Percentiles rank a stretch among this genome's conserved stretches.
phyloP scores from a whole-genome alignment of 2,113 vertebrate species.

The Dasyurus viverrinus region DNA sequence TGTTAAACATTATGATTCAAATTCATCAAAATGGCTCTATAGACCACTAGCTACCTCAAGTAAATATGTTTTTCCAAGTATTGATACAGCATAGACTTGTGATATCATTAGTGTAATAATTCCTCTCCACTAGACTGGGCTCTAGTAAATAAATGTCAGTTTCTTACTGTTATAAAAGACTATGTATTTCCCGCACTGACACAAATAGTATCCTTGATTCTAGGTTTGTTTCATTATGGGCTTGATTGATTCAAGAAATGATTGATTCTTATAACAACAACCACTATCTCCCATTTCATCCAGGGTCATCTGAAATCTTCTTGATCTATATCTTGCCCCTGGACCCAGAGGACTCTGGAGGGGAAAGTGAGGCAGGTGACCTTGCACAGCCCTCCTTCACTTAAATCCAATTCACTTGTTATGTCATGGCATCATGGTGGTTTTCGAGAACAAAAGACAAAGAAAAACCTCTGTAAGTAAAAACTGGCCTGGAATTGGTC shows the following conservation, averaged over 20 bases:
- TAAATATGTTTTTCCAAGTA: neutral
- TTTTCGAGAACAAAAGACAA: too few species aligned
- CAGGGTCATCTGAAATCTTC: too few species aligned
- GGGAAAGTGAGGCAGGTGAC: too few species aligned
- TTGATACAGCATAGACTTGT: neutral
- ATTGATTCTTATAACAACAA: neutral
- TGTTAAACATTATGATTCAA: neutral
- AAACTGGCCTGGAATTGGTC: too few species aligned
- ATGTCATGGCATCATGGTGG: too few species aligned
- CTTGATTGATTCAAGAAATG: neutral
- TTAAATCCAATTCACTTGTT: too few species aligned
- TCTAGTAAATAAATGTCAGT: neutral
- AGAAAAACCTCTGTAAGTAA: too few species aligned
- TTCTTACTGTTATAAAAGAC: neutral
- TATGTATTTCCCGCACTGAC: neutral
- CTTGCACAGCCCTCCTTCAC: too few species aligned
- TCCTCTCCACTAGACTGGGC: neutral
- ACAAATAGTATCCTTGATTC: neutral
- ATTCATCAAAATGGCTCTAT: neutral
- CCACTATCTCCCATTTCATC: neutral
- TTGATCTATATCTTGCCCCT: too few species aligned
- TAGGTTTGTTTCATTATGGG: neutral
- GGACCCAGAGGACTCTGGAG: too few species aligned
- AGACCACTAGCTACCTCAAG: neutral
- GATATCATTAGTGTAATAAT: neutral